Evolutionary conservation across 1,140 invertebrate species (phyloP), one percentile per base, ranked within the genome.

Genomic region (Camponotus pennsylvanicus): DNA sequence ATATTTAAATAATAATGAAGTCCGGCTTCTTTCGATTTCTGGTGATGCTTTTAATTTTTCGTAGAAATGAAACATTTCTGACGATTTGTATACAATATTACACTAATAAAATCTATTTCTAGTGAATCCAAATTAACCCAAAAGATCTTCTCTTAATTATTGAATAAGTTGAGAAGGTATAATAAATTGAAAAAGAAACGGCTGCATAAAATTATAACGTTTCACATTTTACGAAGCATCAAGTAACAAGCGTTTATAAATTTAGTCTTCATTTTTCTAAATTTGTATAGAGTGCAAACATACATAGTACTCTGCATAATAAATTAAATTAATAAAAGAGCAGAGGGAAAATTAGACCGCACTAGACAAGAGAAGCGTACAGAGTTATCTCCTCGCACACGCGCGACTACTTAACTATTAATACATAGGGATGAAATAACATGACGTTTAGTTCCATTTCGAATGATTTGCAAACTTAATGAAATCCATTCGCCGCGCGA

Each of bases 391-490:
- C 77, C 8, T 42, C 6, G 40, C 59, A 5, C 40, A n/a, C 27
- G 40, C 27, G 40, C 13, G 64, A 40, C 8, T 57, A 18, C 67
- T 80, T 69, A 32, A 63, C 27, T 77, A 77, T 77, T 61, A 80
- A 85, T 45, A 67, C 59, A 37, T 8, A 15, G 37, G 1, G 34
- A 80, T 69, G 45, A 70, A 70, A 80, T 80, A 70, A 57, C 49
- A n/a, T 57, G 34, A 57, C 52, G 52, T 61, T 80, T 55, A 80
- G 21, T 80, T 80, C 52, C 78, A 57, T 70, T 80, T 57, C 3
- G 37, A 80, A 59, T 80, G 78, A 80, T 80, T 70, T 57, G 77
- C 64, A 80, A 70, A 70, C 52, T 80, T 82, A 70, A 86, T 83
- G 80, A 89, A 88, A 71, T 71, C 77, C 85, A 86, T 80, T 11